phyloP scores from a whole-genome alignment of 2,888 invertebrate species.

The Callyntrura guangdongensis region DNA sequence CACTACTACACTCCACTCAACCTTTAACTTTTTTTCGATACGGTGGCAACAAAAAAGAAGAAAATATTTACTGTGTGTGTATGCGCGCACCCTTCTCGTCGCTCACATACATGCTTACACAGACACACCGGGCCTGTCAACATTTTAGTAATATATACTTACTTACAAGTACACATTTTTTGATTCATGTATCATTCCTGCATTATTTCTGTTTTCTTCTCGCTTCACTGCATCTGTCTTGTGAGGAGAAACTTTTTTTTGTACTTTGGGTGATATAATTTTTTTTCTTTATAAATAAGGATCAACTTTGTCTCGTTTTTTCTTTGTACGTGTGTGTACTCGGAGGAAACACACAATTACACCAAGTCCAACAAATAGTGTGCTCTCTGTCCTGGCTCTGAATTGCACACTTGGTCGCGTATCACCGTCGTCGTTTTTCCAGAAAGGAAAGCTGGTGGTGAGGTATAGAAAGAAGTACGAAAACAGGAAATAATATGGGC shows the following conservation, averaged over 20 bases:
- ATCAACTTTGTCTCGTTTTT: no score
- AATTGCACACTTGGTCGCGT: background rate
- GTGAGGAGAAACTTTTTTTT: constrained; percentile 26
- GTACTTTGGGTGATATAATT: constrained; percentile 45
- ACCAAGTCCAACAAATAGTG: constrained; percentile 22
- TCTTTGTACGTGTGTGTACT: background rate
- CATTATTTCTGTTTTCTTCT: constrained; percentile 30
- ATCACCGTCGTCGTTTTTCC: constrained; percentile 16
- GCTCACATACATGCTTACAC: no score
- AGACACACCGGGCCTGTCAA: constrained; percentile 52
- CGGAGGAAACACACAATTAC: constrained; percentile 62
- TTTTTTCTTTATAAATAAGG: background rate
- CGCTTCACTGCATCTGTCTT: constrained; percentile 63
- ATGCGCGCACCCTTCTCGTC: constrained; percentile 14
- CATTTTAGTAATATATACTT: constrained; percentile 64
- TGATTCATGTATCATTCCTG: constrained; percentile 36
- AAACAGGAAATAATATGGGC: constrained; percentile 70
- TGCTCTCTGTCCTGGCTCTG: background rate
- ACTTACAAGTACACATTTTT: constrained; percentile 43
- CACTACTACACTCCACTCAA: constrained; percentile 56
- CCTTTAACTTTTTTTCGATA: constrained; percentile 62
- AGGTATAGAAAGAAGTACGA: constrained; percentile 21
- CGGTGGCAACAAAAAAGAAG: constrained; percentile 15
- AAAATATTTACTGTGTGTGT: constrained; percentile 48
- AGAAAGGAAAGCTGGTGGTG: constrained; percentile 1